These are phyloP conservation scores for Hyaena hyaena DNA, from an alignment of 2,113 vertebrate species.

Conservation along the genomic window DNA sequence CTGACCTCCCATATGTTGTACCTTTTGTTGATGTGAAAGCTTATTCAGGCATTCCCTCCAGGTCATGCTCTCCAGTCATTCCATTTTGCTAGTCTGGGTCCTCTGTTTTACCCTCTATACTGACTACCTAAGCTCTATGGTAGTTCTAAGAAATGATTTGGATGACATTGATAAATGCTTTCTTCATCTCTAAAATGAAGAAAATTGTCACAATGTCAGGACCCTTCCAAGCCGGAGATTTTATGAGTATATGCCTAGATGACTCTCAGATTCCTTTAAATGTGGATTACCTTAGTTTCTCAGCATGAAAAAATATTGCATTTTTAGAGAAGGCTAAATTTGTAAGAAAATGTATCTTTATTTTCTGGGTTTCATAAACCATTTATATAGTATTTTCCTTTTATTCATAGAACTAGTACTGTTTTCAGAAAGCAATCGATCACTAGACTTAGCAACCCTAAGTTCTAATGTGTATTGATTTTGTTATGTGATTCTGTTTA, in stretches of 20 bases:
- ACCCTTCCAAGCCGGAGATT: background rate
- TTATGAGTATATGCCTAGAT: background rate
- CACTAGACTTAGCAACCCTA: background rate
- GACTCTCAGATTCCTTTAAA: background rate
- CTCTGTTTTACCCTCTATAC: background rate
- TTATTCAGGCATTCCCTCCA: background rate
- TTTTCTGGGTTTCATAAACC: background rate
- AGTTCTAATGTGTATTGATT: background rate
- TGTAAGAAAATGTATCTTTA: background rate
- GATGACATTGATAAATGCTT: background rate
- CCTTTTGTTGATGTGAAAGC: background rate
- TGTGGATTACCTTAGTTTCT: background rate
- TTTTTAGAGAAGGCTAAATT: background rate
- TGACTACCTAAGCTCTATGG: background rate
- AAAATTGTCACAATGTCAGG: background rate
- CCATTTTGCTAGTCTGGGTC: fast-evolving
- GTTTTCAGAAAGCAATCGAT: background rate
- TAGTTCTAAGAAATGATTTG: background rate
- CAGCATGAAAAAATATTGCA: background rate
- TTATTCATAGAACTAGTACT: background rate
- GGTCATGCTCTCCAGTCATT: fast-evolving
- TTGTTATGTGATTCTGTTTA: background rate
- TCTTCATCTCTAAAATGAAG: background rate
- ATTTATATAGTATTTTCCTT: background rate
- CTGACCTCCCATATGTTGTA: background rate